Evolutionary conservation across 2,113 vertebrate genomes (phyloP), one percentile per base, ranked within the genome.

Genomic region (Harpagus bidentatus): DNA sequence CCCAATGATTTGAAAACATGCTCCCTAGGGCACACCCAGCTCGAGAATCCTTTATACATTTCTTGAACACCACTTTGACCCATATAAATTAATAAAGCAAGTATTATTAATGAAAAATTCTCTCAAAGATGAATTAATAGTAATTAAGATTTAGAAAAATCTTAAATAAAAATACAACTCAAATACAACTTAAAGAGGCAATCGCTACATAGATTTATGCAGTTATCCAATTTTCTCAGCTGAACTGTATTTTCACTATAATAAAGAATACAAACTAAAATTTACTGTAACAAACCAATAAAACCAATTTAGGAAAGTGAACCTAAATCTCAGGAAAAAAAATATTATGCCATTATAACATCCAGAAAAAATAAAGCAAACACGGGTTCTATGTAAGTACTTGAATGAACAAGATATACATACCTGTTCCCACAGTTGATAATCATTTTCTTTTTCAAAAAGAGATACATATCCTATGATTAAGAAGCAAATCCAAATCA

Each of bases 381-480:
- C 12, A 55, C 16, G 19, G 32, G 34, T 15, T 69, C 29, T n/a
- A 1, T 3, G 9, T 2, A 5, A 43, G 67, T 1, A 13, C 25
- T n/a, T 15, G 73, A 59, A 59, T 1, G 19, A 56, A 32, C 18
- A 36, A 34, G 26, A 23, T 8, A 18, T 0, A 50, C 86, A 47
- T 98, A 99, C 99, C 99, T 99, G 99, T 38, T 99, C 99, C 99
- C 99, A 99, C 9, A 98, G 94, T 0, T 36, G 42, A 28, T 45
- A 65, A 5, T 1, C 16, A 69, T 52, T 26, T 13, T 65, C 58
- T 1, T 91, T 71, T 36, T 97, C 96, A 95, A 98, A 99, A 48
- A 99, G 98, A 93, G 99, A 98, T 25, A 98, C 98, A 6, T 98
- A 99, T 94, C 99, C 99, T 94, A 99, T 97, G 0, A 97, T 96